A percentile compares a stretch with the other conserved stretches of the same genome.
These are phyloP conservation scores for Scomber scombrus DNA, from an alignment of 2,113 vertebrate species.

Conservation along the genomic window DNA sequence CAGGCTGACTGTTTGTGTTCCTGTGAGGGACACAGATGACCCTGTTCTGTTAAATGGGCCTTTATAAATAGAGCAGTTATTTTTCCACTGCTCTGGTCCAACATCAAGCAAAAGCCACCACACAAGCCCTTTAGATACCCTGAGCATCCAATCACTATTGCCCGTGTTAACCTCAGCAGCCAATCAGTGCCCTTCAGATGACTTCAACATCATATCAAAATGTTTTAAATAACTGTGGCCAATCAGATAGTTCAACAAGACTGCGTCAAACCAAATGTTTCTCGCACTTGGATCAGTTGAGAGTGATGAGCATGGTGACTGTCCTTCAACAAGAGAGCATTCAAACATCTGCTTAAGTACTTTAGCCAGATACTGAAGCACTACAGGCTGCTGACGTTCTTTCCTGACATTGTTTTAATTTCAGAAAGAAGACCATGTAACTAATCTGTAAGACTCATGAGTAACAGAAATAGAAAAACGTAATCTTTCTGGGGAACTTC, in stretches of 20 bases:
- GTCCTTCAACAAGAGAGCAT: constrained; percentile 18
- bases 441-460: neutral
- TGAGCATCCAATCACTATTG: constrained; percentile 21
- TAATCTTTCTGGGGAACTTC: too few relatives aligned
- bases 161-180: neutral
- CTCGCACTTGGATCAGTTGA: neutral
- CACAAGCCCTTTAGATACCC: constrained; percentile 21
- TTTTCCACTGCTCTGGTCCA: constrained; percentile 73
- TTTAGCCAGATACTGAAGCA: neutral
- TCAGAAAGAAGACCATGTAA: neutral
- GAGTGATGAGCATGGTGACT: neutral
- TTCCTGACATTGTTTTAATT: neutral
- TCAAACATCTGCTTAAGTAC: neutral
- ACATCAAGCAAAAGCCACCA: constrained; percentile 28
- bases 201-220: constrained; percentile 24
- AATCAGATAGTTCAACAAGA: constrained; percentile 6
- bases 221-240: constrained; percentile 13
- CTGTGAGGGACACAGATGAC: constrained; percentile 60
- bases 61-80: constrained; percentile 79
- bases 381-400: neutral
- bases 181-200: constrained; percentile 28
- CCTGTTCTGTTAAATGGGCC: constrained; percentile 68
- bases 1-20: constrained; percentile 1
- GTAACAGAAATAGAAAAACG: too few relatives aligned
- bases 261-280: constrained; percentile 2